A percentile compares a stretch with the other conserved stretches of the same genome.
phyloP scores from a whole-genome alignment of 2,113 vertebrate genomes.

The Anser brachyrhynchus region DNA sequence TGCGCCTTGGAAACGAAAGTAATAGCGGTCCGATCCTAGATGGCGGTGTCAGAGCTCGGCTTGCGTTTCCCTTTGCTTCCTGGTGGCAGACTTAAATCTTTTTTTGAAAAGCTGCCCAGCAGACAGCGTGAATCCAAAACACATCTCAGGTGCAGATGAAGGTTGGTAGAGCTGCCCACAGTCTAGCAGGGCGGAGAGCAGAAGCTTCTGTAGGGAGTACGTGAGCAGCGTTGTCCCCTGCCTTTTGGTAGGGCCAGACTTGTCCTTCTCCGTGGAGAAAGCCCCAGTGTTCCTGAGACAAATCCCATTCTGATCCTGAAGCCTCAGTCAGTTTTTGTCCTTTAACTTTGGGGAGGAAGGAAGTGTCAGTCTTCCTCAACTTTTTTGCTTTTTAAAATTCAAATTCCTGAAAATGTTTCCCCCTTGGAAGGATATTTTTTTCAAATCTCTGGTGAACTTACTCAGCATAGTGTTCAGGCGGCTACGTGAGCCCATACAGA shows the following conservation, averaged over 20 bases:
- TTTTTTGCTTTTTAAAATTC: background rate
- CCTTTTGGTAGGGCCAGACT: background rate
- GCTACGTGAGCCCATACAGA: rapidly evolving
- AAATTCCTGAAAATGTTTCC: background rate
- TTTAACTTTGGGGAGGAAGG: background rate
- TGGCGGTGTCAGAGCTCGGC: background rate
- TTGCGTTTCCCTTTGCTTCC: background rate
- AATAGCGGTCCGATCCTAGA: background rate
- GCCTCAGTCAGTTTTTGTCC: background rate
- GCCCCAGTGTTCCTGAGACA: background rate
- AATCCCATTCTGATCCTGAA: background rate
- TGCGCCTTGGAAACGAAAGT: background rate
- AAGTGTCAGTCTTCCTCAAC: background rate
- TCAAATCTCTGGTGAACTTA: background rate
- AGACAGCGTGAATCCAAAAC: background rate
- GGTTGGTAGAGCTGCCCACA: background rate
- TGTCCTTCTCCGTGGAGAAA: background rate
- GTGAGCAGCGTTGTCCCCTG: background rate
- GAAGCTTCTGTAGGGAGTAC: background rate
- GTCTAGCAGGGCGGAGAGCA: background rate
- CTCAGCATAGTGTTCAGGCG: background rate
- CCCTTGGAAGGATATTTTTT: background rate
- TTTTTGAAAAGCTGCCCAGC: conserved; percentile 10
- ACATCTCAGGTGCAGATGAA: background rate
- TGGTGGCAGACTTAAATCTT: background rate